These are phyloP conservation scores for Silurus glanis DNA, from an alignment of 2,113 vertebrate species.

Conservation along the genomic window DNA sequence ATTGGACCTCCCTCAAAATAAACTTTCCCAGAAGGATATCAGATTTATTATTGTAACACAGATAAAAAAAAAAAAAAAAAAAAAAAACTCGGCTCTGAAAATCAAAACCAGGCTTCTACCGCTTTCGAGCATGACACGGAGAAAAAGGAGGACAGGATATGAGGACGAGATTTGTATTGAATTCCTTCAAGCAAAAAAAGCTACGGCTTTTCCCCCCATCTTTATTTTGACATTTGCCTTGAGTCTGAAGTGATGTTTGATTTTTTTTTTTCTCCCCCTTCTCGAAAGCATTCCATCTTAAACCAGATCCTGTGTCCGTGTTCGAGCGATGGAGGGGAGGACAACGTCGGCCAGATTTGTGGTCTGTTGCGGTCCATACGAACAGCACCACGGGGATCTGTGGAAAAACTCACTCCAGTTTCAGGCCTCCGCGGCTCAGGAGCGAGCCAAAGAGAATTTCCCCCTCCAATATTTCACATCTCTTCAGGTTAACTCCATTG, in stretches of 20 bases:
- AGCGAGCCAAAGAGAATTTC: slow-evolving; percentile 58
- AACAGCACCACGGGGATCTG: slow-evolving; percentile 72
- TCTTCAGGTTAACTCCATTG: slow-evolving; percentile 41
- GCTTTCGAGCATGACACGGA: slow-evolving; percentile 23
- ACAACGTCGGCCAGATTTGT: slow-evolving; percentile 64
- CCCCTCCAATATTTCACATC: slow-evolving; percentile 65
- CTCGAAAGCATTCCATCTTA: slow-evolving; percentile 69
- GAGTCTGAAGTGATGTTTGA: slow-evolving; percentile 61
- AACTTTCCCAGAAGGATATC: slow-evolving; percentile 45
- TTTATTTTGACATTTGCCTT: slow-evolving; percentile 63
- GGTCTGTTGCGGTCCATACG: slow-evolving; percentile 69
- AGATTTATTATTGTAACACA: slow-evolving; percentile 45
- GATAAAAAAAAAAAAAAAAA: slow-evolving; percentile 45
- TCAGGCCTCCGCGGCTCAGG: slow-evolving; percentile 62
- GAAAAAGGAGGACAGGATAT: slow-evolving; percentile 54
- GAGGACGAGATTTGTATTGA: slow-evolving; percentile 57
- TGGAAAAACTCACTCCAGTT: slow-evolving; percentile 68
- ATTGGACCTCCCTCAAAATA: slow-evolving; percentile 45
- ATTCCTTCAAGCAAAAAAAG: slow-evolving; percentile 60
- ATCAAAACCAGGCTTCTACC: slow-evolving; percentile 40
- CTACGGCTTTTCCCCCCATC: slow-evolving; percentile 63
- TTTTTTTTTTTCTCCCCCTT: slow-evolving; percentile 42
- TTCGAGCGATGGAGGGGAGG: slow-evolving; percentile 61
- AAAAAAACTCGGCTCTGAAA: slow-evolving; percentile 36
- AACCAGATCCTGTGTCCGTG: slow-evolving; percentile 64